These are phyloP conservation scores for Platorchestia sp. DNA, from an alignment of 1,140 invertebrate genomes.

Conservation along the genomic window DNA sequence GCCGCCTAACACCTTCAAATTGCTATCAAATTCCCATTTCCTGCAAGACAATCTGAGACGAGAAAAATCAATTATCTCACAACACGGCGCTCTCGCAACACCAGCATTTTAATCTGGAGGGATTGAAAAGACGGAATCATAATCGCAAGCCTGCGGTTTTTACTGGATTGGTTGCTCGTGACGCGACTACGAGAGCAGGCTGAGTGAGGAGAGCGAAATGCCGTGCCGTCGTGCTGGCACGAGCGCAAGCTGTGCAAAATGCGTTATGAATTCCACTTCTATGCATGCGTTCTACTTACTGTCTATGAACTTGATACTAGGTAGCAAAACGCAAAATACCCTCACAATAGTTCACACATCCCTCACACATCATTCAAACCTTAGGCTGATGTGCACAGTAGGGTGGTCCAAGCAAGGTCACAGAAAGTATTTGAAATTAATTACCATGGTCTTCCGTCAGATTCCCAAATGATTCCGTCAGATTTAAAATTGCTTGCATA, in stretches of 20 bases:
- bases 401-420: too few species aligned
- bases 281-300: too few species aligned
- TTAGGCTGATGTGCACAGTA: too few species aligned
- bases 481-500: too few species aligned
- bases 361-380: too few species aligned
- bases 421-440: too few species aligned
- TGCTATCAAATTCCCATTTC: slow-evolving; percentile 54
- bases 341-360: too few species aligned
- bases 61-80: slow-evolving; percentile 47
- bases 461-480: too few species aligned
- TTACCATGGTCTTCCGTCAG: too few species aligned
- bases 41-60: slow-evolving; percentile 49
- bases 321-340: too few species aligned
- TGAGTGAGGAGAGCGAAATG: background rate
- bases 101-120: slow-evolving; percentile 7
- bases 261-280: background rate
- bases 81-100: background rate
- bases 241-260: background rate
- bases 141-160: slow-evolving; percentile 5
- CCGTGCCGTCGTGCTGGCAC: too few species aligned
- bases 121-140: slow-evolving; percentile 43
- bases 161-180: slow-evolving; percentile 1
- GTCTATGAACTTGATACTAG: too few species aligned
- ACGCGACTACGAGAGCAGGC: background rate
- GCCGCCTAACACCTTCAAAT: slow-evolving; percentile 47